These are phyloP conservation scores for Zoanthus gigantus DNA, from an alignment of 92 coral and sea anemone species.

Conservation along the genomic window DNA sequence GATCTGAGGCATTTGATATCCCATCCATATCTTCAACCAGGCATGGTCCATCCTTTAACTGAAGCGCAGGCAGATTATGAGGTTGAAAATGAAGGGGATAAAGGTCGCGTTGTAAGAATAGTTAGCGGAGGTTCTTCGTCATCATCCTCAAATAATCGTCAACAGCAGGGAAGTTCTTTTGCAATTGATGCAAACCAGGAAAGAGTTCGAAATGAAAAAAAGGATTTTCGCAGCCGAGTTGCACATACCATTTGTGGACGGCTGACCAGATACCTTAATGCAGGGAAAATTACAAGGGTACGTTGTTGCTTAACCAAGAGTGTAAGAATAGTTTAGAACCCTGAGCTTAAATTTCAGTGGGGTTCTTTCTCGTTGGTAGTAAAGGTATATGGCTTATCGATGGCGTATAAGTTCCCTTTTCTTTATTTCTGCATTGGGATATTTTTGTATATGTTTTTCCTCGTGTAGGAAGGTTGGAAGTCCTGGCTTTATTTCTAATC, in stretches of 20 bases:
- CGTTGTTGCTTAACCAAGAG: neutral
- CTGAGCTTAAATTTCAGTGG: neutral
- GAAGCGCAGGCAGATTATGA: conserved; percentile 6
- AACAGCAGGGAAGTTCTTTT: neutral
- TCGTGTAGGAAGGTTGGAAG: no score
- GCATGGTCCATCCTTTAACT: conserved; percentile 37
- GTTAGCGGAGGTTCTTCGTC: conserved; percentile 6
- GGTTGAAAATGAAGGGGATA: neutral
- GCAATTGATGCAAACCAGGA: conserved; percentile 22
- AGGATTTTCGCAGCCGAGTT: conserved; percentile 53
- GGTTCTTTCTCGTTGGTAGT: neutral
- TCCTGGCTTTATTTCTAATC: no score
- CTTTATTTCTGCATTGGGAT: no score
- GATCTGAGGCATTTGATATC: conserved; percentile 31
- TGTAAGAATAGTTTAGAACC: neutral
- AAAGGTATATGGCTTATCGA: neutral
- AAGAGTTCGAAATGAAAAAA: conserved; percentile 19
- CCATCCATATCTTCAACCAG: conserved; percentile 69
- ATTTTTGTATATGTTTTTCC: no score
- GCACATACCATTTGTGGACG: conserved; percentile 71
- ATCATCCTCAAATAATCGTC: neutral
- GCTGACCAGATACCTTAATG: conserved; percentile 53
- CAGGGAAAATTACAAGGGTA: conserved; percentile 62
- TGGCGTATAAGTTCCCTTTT: no score
- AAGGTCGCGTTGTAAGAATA: conserved; percentile 33